These are phyloP conservation scores for Parnassius smintheus DNA, from an alignment of 2,888 invertebrate genomes.

Conservation along the genomic window DNA sequence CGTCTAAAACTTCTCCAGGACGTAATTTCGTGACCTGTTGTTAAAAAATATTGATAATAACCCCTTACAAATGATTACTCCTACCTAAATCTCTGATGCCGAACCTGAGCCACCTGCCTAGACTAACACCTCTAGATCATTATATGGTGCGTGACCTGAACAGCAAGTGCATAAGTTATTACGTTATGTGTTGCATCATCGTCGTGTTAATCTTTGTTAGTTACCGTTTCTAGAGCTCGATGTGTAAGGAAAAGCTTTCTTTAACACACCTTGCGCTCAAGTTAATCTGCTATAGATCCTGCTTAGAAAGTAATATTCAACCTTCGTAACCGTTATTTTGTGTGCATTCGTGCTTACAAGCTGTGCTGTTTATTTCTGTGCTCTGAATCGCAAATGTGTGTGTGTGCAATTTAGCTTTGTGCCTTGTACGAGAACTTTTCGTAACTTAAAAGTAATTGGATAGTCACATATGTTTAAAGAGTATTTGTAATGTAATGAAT, in stretches of 20 bases:
- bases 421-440: constrained; percentile 65
- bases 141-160: constrained; percentile 66
- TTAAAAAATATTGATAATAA: constrained; percentile 76
- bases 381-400: constrained; percentile 67
- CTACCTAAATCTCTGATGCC: constrained; percentile 75
- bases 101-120: constrained; percentile 67
- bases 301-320: constrained; percentile 41
- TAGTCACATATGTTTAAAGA: constrained; percentile 51
- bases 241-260: constrained; percentile 54
- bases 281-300: constrained; percentile 41
- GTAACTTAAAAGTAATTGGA: constrained; percentile 49
- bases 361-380: constrained; percentile 76
- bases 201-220: constrained; percentile 72
- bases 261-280: constrained; percentile 49
- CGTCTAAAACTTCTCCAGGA: constrained; percentile 96
- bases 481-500: not conserved
- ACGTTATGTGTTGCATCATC: constrained; percentile 62
- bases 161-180: constrained; percentile 74
- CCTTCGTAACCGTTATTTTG: constrained; percentile 57
- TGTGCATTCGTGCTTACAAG: constrained; percentile 77
- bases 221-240: constrained; percentile 52
- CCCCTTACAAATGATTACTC: constrained; percentile 48
- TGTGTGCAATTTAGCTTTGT: constrained; percentile 73
- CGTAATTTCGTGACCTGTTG: constrained; percentile 93
- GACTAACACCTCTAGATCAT: constrained; percentile 43